A percentile compares a stretch with the other conserved stretches of the same genome.
These are phyloP conservation scores for Alligator sinensis DNA, from an alignment of 2,113 vertebrate species.

Conservation along the genomic window DNA sequence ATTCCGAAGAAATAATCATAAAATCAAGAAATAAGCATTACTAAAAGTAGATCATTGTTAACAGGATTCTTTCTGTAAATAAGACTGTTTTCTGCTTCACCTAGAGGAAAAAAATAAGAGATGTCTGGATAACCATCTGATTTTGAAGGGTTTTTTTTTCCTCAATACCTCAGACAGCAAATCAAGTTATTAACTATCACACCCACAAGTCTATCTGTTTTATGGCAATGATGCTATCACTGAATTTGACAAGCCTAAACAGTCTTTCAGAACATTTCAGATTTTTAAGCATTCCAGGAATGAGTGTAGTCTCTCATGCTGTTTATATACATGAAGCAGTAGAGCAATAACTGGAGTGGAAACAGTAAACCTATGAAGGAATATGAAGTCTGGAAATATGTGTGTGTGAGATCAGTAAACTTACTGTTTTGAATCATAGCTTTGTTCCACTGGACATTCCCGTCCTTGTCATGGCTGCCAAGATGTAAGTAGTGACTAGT, in stretches of 20 bases:
- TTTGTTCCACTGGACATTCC: not conserved
- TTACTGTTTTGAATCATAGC: not conserved
- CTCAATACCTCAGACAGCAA: conserved; percentile 66
- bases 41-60: not conserved
- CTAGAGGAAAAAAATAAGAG: conserved; percentile 12
- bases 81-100: conserved; percentile 10
- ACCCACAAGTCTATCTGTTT: conserved; percentile 65
- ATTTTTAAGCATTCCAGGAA: conserved; percentile 21
- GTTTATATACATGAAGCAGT: not conserved
- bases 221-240: conserved; percentile 61
- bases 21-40: no score
- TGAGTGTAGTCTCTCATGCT: conserved; percentile 51
- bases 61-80: not conserved
- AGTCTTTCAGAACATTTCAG: conserved; percentile 55
- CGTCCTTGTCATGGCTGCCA: conserved; percentile 12
- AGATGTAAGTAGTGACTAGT: conserved; percentile 36
- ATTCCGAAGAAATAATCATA: not conserved
- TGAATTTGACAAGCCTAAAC: conserved; percentile 56
- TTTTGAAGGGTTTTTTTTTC: conserved; percentile 62
- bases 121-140: conserved; percentile 45
- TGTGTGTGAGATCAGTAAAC: not conserved
- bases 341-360: not conserved
- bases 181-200: conserved; percentile 63
- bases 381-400: not conserved
- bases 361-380: not conserved